Evolutionary conservation across 2,888 invertebrate species (phyloP), one percentile per base, ranked within the genome.

Genomic region (Pyrrhia umbra): DNA sequence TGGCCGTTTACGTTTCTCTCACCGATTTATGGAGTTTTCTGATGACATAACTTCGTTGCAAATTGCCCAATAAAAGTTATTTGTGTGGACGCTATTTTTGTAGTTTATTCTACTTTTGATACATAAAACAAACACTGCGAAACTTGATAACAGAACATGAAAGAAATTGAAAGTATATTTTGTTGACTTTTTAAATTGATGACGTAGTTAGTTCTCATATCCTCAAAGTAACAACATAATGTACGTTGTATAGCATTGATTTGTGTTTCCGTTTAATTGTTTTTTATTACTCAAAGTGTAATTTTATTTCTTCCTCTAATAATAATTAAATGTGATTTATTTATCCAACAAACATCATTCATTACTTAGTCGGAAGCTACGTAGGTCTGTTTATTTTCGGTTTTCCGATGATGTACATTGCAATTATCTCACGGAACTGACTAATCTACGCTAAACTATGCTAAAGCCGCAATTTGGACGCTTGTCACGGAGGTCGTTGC

Each of bases 11-110:
- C 89, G 88, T 88, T 86, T 85, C 85, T 82, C 81, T 78, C 83
- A 79, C 86, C 88, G 86, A 92, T 93, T 92, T 90, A 92, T 90
- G 85, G 85, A 85, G 84, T 86, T 89, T 87, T 87, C 85, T 89
- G 90, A 92, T 90, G 90, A 91, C 90, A 90, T 90, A 92, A 92
- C 90, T 90, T 88, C 81, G 87, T 88, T 88, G 86, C 88, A 86
- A 92, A 92, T 90, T 86, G 90, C 90, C 86, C 90, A 85, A 92
- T 93, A 91, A 92, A 92, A 90, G 90, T 88, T 91, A 93, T 92
- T 92, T 92, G 91, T 90, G 88, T 82, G 79, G 71, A 76, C 82
- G 76, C 82, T 79, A 85, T 87, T 85, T 84, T 86, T 81, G 86
- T 82, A 84, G 79, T 85, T 82, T 76, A 77, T 64, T 47, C 37